Conservation (phyloP, 2,797 vertebrate species). For the Ctenopoma kingsleyae region DNA sequence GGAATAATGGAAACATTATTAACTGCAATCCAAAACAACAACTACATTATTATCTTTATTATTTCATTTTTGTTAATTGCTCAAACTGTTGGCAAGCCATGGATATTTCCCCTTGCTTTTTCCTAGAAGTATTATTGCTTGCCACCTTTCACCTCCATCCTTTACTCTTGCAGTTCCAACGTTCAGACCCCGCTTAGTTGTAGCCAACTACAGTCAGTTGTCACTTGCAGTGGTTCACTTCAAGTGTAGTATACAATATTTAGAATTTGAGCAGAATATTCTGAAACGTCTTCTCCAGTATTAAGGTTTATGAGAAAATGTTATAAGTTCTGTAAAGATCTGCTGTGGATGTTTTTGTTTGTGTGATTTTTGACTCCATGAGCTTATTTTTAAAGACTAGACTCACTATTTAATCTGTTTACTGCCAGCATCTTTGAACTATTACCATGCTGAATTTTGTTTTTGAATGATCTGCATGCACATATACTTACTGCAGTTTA, state of each 20-base stretch:
- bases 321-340: background rate
- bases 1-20: background rate
- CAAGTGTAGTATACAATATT: conserved; percentile 18
- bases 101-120: conserved; percentile 14
- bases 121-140: conserved; percentile 1
- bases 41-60: background rate
- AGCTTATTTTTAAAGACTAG: conserved; percentile 66
- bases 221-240: conserved; percentile 16
- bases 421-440: conserved; percentile 21
- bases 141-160: background rate
- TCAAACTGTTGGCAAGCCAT: conserved; percentile 23
- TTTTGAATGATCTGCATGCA: conserved; percentile 55
- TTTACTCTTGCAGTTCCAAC: conserved; percentile 22
- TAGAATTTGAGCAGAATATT: background rate
- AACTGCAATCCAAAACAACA: background rate
- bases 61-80: conserved; percentile 2
- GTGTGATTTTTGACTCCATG: conserved; percentile 60
- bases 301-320: background rate
- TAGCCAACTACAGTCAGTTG: conserved; percentile 11
- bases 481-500: conserved; percentile 15
- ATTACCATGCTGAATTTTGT: conserved; percentile 52
- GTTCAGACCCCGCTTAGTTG: conserved; percentile 4
- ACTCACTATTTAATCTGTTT: conserved; percentile 20
- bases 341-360: conserved; percentile 43
- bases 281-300: conserved; percentile 8